Percentiles rank a stretch among this genome's conserved stretches.
These are phyloP conservation scores for Kryphioiulus occultus DNA, from an alignment of 2,888 invertebrate genomes.

Conservation along the genomic window DNA sequence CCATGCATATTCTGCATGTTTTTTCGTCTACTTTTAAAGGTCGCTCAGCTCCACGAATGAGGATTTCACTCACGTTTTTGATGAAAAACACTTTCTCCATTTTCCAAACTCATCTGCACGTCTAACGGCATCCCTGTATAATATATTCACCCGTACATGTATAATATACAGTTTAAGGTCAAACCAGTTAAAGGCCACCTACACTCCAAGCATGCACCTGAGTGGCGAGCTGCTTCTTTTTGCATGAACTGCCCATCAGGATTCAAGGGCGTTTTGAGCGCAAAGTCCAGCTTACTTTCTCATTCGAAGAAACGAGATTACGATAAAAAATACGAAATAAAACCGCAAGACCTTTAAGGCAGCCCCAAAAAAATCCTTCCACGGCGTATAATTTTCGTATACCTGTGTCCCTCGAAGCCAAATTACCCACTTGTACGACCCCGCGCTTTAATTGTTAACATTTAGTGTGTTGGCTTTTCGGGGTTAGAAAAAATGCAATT, in stretches of 20 bases:
- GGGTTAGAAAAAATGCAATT: too few species aligned
- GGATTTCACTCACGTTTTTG: slow-evolving; percentile 2
- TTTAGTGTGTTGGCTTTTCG: neutral
- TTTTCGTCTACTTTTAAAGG: neutral
- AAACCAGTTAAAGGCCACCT: slow-evolving; percentile 31
- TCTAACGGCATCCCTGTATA: slow-evolving; percentile 6
- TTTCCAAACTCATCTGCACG: neutral
- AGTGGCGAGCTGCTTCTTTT: neutral
- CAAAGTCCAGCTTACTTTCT: neutral
- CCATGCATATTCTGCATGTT: neutral
- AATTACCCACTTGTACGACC: neutral
- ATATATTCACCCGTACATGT: slow-evolving; percentile 7
- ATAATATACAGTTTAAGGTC: slow-evolving; percentile 35
- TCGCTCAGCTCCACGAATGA: neutral
- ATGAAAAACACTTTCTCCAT: neutral
- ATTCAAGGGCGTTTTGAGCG: slow-evolving; percentile 1
- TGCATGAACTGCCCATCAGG: slow-evolving; percentile 35
- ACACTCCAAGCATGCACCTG: neutral
- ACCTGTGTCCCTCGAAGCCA: neutral
- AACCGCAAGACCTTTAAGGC: slow-evolving; percentile 15
- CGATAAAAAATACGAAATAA: slow-evolving; percentile 8
- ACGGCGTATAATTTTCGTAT: neutral
- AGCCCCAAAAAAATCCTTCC: neutral
- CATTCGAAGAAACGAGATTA: neutral
- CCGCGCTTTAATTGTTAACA: neutral